Evolutionary conservation across 2,888 invertebrate species (phyloP), one percentile per base, ranked within the genome.

Genomic region (Leptinotarsa haldemani): DNA sequence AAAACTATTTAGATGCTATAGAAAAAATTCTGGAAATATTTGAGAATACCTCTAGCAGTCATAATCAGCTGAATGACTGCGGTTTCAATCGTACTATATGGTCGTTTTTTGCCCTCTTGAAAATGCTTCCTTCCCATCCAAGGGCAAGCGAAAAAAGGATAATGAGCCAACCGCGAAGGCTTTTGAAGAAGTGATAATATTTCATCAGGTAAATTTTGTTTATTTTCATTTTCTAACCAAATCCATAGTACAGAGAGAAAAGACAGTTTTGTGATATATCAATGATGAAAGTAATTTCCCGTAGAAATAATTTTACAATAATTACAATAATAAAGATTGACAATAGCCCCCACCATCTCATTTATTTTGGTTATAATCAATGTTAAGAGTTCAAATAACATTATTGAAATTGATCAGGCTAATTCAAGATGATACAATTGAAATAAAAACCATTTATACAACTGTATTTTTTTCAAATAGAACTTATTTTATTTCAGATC

Each of bases 71-170:
- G 12, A 22, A 58, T 20, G 20, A 20, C 2, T 20, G 18, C 12
- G 16, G 12, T 58, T 58, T 20, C 15, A 22, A 58, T 58, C 20
- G 22, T 20, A 20, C 5, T 16, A 58, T 58, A 58, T 20, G 20
- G 15, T 20, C 5, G 20, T 58, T 58, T n/a, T 20, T 58, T 13
- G 58, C n/a, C 18, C 22, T 58, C 12, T 58, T 13, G 58, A 58
- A 58, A 58, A 20, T n/a, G n/a, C 58, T 58, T 9, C 58, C 58
- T 12, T 2, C 58, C 9, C 12, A 12, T 20, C 58, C 12, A 58
- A 58, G 58, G 58, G 58, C 18, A 58, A 58, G 58, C 18, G 2
- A 58, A 58, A 58, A 58, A 58, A 58, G 58, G 25, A 58, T 22
- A 58, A 20, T 22, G 20, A 13, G 5, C 22, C 58, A 58, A 18